Evolutionary conservation across 2,797 vertebrate species (phyloP), one percentile per base, ranked within the genome.

Genomic region (Phrynocephalus forsythii): DNA sequence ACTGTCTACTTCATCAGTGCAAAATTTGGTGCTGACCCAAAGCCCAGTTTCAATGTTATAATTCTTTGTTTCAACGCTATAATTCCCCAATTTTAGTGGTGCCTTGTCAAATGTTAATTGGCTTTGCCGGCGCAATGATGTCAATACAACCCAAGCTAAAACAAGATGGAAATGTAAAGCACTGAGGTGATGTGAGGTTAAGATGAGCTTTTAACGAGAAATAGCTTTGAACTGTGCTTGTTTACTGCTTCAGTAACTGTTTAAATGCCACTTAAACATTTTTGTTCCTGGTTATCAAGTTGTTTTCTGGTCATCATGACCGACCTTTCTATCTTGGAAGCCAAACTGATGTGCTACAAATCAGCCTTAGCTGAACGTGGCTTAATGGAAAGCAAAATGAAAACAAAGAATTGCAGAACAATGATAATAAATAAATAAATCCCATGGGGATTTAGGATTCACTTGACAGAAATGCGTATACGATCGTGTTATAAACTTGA

Each of bases 241-340:
- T 88, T 86, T 85, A 6, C 5, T 30, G 66, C 24, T 20, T 83
- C 52, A 0, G 0, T 1, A 52, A 84, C 72, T 83, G 7, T 69
- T 3, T 44, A 82, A 81, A 84, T 1, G 20, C 13, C 38, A 52
- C 15, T 60, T 52, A 88, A 85, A 20, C 10, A 2, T 92, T 84
- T 44, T 91, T 67, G 87, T 60, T 13, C 72, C 85, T 86, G 20
- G 20, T 83, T 90, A 88, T 80, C 73, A 44, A 69, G 63, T 52
- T 82, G 26, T 82, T 71, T 75, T 89, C 30, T 79, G 50, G n/a
- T 88, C 26, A 52, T 2, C 2, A 69, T n/a, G 52, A 3, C 24
- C 68, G 22, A 66, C 20, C 84, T 92, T 90, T 15, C 1, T 16
- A 22, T 60, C 13, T 30, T 80, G 11, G 18, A 44, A 72, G 60